Evolutionary conservation across 2,797 vertebrate species (phyloP).

Genomic region (Spheniscus humboldti): DNA sequence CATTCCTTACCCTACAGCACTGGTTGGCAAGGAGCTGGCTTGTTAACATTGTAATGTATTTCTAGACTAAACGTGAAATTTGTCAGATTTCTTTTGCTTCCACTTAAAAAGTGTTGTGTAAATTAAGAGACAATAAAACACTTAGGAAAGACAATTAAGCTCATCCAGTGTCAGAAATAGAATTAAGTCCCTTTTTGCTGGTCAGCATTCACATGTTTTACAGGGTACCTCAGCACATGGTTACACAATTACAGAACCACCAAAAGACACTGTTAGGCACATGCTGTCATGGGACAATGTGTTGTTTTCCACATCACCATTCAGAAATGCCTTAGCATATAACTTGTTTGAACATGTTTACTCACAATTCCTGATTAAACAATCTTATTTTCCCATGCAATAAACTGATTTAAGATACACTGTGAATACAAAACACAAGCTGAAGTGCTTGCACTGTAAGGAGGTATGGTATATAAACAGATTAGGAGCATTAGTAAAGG

Average conservation of each 20-base stretch:
- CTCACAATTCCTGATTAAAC: background rate
- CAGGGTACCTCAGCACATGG: accelerated
- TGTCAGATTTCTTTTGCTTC: background rate
- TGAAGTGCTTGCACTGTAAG: background rate
- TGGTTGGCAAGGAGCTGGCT: background rate
- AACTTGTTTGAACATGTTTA: slow-evolving; percentile 20
- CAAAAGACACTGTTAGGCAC: background rate
- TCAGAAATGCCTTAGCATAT: background rate
- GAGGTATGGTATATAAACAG: background rate
- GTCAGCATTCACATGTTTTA: background rate
- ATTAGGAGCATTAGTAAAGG: slow-evolving; percentile 17
- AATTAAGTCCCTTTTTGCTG: background rate
- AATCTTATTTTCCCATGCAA: background rate
- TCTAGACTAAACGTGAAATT: background rate
- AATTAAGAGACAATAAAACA: background rate
- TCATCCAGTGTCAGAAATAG: background rate
- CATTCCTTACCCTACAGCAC: background rate
- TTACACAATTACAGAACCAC: background rate
- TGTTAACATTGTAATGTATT: background rate
- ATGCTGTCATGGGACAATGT: background rate
- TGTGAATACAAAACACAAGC: background rate
- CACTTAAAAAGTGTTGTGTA: background rate
- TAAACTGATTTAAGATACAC: background rate
- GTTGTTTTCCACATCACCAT: background rate
- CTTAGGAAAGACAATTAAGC: background rate